A percentile compares a stretch with the other conserved stretches of the same genome.
phyloP scores from a whole-genome alignment of 2,888 invertebrate species.

The Oligia strigilis region DNA sequence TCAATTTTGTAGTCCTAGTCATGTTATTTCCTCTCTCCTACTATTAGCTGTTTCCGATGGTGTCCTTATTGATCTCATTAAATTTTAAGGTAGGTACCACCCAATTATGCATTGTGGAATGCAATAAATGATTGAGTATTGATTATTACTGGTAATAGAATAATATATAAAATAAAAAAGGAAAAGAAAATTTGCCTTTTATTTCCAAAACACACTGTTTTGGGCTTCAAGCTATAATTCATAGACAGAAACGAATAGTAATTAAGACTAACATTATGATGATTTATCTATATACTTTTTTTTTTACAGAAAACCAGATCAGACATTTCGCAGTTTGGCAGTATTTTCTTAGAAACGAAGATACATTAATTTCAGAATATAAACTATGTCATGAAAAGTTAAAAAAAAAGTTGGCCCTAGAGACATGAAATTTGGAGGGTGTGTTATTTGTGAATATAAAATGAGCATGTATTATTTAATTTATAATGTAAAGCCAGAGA shows the following conservation, averaged over 20 bases:
- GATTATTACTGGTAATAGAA: background rate
- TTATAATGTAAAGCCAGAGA: too few relatives aligned
- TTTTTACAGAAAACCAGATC: background rate
- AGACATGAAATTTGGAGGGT: too few relatives aligned
- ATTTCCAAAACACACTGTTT: background rate
- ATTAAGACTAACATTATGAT: background rate
- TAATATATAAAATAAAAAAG: background rate
- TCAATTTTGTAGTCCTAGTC: background rate
- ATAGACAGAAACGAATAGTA: background rate
- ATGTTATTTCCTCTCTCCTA: background rate
- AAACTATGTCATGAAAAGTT: constrained; percentile 1
- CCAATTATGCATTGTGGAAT: background rate
- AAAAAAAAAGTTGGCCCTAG: too few relatives aligned
- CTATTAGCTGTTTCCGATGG: background rate
- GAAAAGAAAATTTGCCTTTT: background rate
- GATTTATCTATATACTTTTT: too few relatives aligned
- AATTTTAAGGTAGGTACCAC: background rate
- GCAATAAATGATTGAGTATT: background rate
- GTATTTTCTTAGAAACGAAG: background rate
- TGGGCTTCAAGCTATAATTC: background rate
- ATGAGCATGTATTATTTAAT: too few relatives aligned
- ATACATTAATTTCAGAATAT: background rate
- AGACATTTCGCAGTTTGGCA: background rate
- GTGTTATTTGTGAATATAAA: too few relatives aligned
- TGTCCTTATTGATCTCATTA: constrained; percentile 2